phyloP scores from a whole-genome alignment of 1,140 invertebrate genomes.

The Melitaea cinxia region DNA sequence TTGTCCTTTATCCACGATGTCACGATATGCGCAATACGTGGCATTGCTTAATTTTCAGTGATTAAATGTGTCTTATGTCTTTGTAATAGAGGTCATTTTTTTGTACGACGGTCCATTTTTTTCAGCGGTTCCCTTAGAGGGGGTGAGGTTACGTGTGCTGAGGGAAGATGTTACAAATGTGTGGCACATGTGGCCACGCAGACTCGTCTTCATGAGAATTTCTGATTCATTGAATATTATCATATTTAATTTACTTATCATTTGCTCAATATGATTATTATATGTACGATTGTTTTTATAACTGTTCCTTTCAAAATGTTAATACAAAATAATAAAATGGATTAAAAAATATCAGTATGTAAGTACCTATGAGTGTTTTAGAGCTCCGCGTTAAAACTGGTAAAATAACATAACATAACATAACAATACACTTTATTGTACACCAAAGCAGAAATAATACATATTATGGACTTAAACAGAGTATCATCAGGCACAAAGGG shows the following conservation, averaged over 20 bases:
- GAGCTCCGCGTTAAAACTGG: too few species aligned
- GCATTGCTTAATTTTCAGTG: neutral
- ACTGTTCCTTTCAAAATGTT: too few species aligned
- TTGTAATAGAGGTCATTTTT: conserved; percentile 49
- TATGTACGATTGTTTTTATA: neutral
- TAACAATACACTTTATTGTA: too few species aligned
- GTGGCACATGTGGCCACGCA: conserved; percentile 59
- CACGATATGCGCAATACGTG: neutral
- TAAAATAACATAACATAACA: too few species aligned
- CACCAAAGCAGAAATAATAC: too few species aligned
- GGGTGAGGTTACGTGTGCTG: conserved; percentile 55
- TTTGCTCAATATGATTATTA: conserved; percentile 37
- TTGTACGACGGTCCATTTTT: conserved; percentile 56
- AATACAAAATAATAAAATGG: too few species aligned
- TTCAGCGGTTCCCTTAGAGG: conserved; percentile 68
- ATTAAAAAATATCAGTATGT: too few species aligned
- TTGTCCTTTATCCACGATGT: conserved; percentile 29
- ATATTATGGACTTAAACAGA: too few species aligned
- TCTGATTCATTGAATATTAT: conserved; percentile 70
- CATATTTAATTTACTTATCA: conserved; percentile 43
- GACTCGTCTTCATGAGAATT: conserved; percentile 70
- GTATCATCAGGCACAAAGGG: too few species aligned
- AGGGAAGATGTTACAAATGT: conserved; percentile 59
- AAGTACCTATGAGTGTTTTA: too few species aligned
- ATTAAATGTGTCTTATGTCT: conserved; percentile 37